Evolutionary conservation across 2,113 vertebrate species (phyloP).

Genomic region (Eonycteris spelaea): DNA sequence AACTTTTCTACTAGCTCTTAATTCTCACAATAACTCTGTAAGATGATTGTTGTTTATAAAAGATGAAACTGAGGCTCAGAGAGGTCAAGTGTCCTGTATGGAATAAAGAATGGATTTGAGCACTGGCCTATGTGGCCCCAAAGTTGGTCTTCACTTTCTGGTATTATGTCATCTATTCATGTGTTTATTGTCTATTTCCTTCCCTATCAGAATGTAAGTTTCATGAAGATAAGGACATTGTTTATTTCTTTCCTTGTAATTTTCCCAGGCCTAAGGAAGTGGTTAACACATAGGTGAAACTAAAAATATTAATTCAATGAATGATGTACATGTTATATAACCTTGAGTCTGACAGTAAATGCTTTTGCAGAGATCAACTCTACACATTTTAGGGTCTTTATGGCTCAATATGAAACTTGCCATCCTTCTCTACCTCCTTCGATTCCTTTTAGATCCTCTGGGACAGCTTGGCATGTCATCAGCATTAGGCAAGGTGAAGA

Average conservation of each 20-base stretch:
- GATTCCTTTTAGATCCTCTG: neutral
- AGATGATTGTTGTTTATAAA: neutral
- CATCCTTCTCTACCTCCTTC: neutral
- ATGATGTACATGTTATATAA: neutral
- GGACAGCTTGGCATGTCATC: neutral
- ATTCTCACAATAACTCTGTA: neutral
- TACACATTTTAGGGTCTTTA: neutral
- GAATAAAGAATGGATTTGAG: neutral
- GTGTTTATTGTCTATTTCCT: neutral
- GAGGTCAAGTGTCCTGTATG: neutral
- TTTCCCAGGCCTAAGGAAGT: neutral
- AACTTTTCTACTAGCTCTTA: neutral
- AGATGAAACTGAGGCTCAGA: neutral
- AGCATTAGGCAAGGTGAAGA: neutral
- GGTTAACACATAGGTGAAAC: neutral
- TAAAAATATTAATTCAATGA: neutral
- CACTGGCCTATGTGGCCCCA: neutral
- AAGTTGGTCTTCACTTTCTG: neutral
- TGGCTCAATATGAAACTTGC: neutral
- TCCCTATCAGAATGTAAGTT: neutral
- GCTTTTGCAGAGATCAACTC: neutral
- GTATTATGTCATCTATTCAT: neutral
- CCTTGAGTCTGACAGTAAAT: neutral
- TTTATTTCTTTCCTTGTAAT: neutral
- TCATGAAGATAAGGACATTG: neutral